These are phyloP conservation scores for Nannoperca australis DNA, from an alignment of 2,797 vertebrate genomes.

Conservation along the genomic window DNA sequence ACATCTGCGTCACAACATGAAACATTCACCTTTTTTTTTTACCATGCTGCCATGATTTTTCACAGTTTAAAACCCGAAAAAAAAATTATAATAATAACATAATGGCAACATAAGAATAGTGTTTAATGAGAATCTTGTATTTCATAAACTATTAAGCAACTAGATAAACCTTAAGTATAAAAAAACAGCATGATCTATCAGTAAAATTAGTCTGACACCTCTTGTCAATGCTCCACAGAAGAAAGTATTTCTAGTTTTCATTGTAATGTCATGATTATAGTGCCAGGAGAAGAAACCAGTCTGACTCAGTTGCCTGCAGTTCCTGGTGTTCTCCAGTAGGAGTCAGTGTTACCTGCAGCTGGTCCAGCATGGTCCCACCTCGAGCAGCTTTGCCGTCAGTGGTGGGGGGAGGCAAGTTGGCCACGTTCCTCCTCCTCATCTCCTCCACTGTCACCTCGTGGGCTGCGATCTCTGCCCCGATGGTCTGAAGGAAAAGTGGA, in stretches of 20 bases:
- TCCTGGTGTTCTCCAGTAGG: slow-evolving; percentile 56
- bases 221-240: background rate
- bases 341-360: slow-evolving; percentile 90
- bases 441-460: slow-evolving; percentile 94
- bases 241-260: background rate
- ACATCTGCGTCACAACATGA: background rate
- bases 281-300: background rate
- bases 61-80: background rate
- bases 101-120: background rate
- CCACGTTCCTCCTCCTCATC: slow-evolving; percentile 88
- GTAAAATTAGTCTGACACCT: background rate
- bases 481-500: slow-evolving; percentile 82
- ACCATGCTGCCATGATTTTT: background rate
- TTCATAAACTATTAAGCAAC: background rate
- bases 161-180: background rate
- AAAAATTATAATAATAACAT: too few species aligned
- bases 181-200: background rate
- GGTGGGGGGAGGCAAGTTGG: slow-evolving; percentile 80
- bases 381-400: slow-evolving; percentile 87
- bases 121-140: background rate
- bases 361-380: slow-evolving; percentile 91
- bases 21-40: background rate
- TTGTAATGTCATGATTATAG: background rate
- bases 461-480: slow-evolving; percentile 93
- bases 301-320: slow-evolving; percentile 9